Base-by-base conservation (phyloP, 2,113 vertebrate genomes). In the Carlito syrichta region DNA sequence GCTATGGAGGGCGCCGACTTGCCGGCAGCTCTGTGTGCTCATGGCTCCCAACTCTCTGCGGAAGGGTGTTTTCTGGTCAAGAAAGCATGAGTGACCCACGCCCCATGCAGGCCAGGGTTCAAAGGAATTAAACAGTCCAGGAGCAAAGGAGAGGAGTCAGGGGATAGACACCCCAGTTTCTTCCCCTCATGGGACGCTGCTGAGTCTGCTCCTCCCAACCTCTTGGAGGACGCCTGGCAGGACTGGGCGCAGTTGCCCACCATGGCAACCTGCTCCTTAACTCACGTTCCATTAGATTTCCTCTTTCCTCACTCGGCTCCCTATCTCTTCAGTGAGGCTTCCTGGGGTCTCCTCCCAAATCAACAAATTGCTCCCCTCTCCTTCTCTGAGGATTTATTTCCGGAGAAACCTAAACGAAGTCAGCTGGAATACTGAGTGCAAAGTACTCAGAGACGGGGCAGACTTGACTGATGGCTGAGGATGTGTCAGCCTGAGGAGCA, bases 141-240 rank as follows among this genome's bases (percentile, higher is more conserved):
- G 9, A 56, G 8, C 19, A 12, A 35, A 35, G 32, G 76, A 14
- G 10, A 40, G 7, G 48, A 17, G 30, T 11, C 1, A 13, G n/a
- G 9, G 8, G 58, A n/a, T 14, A 8, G n/a, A 56, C 0, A 1
- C 0, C 66, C 10, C 30, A 5, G 58, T 2, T 25, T 25, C n/a
- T 22, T 0, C 1, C 6, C 35, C 19, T 2, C 8, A 0, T 10
- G 50, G 52, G 32, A 35, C 9, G 0, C 16, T 52, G 66, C 27
- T 0, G 12, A 11, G 23, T 5, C 9, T 60, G 40, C 66, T 48
- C 14, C 27, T 54, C 40, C 23, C 8, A 32, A 6, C 6, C 13
- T 40, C 35, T 48, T 35, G 23, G 73, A 54, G 35, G 62, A 6
- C 27, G 6, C 11, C n/a, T 2, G 6, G 14, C 0, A 0, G n/a